A percentile compares a stretch with the other conserved stretches of the same genome.
Conservation (phyloP, 2,113 vertebrate genomes). For the Neotoma lepida region DNA sequence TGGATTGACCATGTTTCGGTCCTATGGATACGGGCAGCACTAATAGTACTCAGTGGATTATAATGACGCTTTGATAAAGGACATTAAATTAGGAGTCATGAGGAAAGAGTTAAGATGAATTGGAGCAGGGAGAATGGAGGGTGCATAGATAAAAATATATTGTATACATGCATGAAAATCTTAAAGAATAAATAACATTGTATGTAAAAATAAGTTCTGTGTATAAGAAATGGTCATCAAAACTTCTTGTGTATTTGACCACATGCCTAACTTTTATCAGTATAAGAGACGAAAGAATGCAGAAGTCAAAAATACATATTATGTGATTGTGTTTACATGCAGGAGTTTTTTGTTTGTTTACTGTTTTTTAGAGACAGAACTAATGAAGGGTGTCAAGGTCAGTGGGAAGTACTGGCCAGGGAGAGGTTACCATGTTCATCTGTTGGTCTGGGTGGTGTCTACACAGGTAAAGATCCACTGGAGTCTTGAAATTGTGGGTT, state of each 20-base stretch:
- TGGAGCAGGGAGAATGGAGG: no score
- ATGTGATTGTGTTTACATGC: not conserved
- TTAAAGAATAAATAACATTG: not conserved
- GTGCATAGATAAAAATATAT: not conserved
- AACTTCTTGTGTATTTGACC: not conserved
- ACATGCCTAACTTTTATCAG: not conserved
- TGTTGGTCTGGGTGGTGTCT: accelerated
- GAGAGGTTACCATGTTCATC: not conserved
- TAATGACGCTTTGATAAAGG: not conserved
- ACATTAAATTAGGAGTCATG: not conserved
- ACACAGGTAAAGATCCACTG: accelerated
- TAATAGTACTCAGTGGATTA: not conserved
- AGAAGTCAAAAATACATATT: not conserved
- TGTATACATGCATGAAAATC: not conserved
- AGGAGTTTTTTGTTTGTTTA: not conserved
- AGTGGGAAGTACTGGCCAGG: not conserved
- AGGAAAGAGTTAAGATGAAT: not conserved
- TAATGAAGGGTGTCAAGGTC: not conserved
- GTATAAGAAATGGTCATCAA: not conserved
- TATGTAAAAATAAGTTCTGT: not conserved
- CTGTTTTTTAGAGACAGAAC: not conserved
- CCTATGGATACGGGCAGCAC: no score
- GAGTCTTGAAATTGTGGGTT: not conserved
- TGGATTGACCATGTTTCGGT: no score
- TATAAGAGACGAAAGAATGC: not conserved